These are phyloP conservation scores for Thereva nobilitata DNA, from an alignment of 2,888 invertebrate genomes.

Conservation along the genomic window DNA sequence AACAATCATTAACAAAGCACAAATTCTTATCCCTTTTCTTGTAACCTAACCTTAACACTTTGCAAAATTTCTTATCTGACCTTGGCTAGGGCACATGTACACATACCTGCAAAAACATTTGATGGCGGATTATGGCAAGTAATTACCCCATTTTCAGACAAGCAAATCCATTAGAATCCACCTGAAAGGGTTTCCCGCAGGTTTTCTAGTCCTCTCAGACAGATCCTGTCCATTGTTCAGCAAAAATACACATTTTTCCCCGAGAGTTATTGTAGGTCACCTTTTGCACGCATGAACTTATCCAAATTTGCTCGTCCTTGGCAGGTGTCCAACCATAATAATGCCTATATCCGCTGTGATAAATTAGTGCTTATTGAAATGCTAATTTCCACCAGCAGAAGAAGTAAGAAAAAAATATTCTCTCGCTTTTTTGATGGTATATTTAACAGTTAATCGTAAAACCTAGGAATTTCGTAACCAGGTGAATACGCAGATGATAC, in stretches of 20 bases:
- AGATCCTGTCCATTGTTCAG: not conserved
- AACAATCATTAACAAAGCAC: no score
- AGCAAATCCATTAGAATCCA: slow-evolving; percentile 17
- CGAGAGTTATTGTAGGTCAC: not conserved
- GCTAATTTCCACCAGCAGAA: not conserved
- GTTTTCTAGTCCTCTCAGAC: not conserved
- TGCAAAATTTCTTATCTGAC: not conserved
- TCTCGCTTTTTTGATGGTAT: no score
- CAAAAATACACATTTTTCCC: not conserved
- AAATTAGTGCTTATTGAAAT: slow-evolving; percentile 25
- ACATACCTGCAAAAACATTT: slow-evolving; percentile 18
- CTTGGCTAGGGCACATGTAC: not conserved
- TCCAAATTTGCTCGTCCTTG: slow-evolving; percentile 9
- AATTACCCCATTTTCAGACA: slow-evolving; percentile 3
- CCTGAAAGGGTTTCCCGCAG: slow-evolving; percentile 25
- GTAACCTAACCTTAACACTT: no score
- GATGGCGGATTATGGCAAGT: slow-evolving; percentile 18
- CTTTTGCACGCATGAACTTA: not conserved
- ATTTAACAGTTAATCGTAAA: no score
- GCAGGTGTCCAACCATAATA: slow-evolving; percentile 18
- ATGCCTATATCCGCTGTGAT: slow-evolving; percentile 17
- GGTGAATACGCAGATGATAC: no score
- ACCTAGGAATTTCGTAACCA: no score
- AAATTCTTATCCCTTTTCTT: no score
- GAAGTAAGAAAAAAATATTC: no score